These are phyloP conservation scores for Montifringilla adamsi DNA, from an alignment of 2,113 vertebrate species.

Conservation along the genomic window DNA sequence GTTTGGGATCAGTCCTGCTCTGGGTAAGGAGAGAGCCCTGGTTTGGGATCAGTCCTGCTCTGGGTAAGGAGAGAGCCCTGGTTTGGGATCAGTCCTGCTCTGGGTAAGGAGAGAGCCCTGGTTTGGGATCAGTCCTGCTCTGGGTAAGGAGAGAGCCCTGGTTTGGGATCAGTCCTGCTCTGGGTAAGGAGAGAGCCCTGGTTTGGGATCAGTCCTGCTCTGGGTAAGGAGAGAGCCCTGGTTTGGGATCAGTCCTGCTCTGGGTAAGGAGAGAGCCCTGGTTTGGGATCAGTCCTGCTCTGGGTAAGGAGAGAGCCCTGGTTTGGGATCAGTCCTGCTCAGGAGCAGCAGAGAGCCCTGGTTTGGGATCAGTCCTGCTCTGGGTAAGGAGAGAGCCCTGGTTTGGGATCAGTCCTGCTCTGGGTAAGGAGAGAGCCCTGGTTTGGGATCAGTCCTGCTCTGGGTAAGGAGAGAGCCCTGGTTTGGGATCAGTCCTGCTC, in stretches of 20 bases:
- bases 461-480: too few relatives aligned
- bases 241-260: too few relatives aligned
- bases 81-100: too few relatives aligned
- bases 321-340: too few relatives aligned
- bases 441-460: too few relatives aligned
- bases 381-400: not conserved
- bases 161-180: not conserved
- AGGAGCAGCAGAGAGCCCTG: too few relatives aligned
- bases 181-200: not conserved
- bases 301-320: not conserved
- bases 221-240: too few relatives aligned
- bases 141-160: not conserved
- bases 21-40: not conserved
- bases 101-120: too few relatives aligned
- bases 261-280: not conserved
- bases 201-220: too few relatives aligned
- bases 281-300: not conserved
- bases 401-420: not conserved
- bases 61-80: not conserved
- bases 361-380: too few relatives aligned
- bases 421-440: not conserved
- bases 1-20: too few relatives aligned
- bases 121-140: too few relatives aligned
- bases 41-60: not conserved
- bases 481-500: not conserved